These are phyloP conservation scores for Glossosoma conforme DNA, from an alignment of 1,140 invertebrate species.

Conservation along the genomic window DNA sequence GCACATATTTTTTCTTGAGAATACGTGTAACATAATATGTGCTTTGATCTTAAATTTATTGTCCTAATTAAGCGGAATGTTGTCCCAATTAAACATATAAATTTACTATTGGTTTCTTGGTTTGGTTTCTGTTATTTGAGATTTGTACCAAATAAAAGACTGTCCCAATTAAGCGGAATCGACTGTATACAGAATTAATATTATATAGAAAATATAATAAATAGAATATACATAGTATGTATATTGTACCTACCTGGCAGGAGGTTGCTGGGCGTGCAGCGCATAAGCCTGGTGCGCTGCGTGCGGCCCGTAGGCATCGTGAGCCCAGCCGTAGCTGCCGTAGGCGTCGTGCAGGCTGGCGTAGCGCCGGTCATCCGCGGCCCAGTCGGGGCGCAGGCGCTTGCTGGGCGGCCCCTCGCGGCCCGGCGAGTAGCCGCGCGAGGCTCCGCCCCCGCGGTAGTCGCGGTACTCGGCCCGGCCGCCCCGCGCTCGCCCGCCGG, in stretches of 20 bases:
- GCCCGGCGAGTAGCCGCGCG: conserved; percentile 73
- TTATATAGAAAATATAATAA: no score
- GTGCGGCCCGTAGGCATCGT: conserved; percentile 48
- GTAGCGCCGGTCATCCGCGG: conserved; percentile 50
- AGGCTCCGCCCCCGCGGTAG: conserved; percentile 53
- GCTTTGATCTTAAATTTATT: no score
- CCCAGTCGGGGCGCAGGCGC: conserved; percentile 73
- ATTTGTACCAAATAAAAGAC: no score
- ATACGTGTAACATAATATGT: no score
- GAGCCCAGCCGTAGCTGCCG: conserved; percentile 49
- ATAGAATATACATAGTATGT: no score
- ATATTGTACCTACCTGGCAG: conserved; percentile 44
- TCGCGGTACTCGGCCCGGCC: conserved; percentile 64
- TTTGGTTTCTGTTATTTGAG: no score
- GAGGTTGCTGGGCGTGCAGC: conserved; percentile 45
- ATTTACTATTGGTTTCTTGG: no score
- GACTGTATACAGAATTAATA: no score
- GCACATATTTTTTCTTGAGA: no score
- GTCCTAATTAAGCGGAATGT: no score
- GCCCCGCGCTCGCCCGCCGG: conserved; percentile 4
- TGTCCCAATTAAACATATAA: no score
- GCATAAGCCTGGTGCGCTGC: conserved; percentile 48
- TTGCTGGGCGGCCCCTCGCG: conserved; percentile 75
- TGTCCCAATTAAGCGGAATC: no score
- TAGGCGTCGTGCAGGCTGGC: conserved; percentile 47